phyloP scores from a whole-genome alignment of 2,888 invertebrate genomes.

The Pseudanteris insignis region DNA sequence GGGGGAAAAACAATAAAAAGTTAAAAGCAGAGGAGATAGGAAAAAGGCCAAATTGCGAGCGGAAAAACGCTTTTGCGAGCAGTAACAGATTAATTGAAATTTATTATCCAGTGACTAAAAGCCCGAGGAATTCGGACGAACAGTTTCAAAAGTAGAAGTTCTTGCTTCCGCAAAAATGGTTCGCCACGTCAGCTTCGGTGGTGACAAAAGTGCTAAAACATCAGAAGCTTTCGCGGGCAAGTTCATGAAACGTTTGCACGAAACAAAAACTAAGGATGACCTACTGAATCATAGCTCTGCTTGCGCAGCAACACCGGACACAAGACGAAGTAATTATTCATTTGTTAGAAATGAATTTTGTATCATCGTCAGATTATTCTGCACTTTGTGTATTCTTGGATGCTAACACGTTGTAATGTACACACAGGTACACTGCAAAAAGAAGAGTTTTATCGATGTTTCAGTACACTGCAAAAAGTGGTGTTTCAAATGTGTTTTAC shows the following conservation, averaged over 20 bases:
- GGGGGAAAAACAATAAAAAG: background rate
- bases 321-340: conserved; percentile 24
- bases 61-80: background rate
- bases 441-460: too few species aligned
- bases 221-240: conserved; percentile 19
- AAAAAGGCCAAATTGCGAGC: background rate
- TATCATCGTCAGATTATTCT: too few species aligned
- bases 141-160: conserved; percentile 7
- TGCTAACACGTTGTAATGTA: too few species aligned
- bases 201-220: conserved; percentile 33
- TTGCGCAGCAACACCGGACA: conserved; percentile 14
- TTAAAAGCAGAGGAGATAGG: background rate
- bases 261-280: conserved; percentile 31
- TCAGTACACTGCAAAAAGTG: too few species aligned
- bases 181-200: conserved; percentile 22
- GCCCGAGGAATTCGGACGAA: conserved; percentile 1
- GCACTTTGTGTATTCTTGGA: too few species aligned
- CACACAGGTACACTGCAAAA: too few species aligned
- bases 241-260: conserved; percentile 28
- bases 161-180: conserved; percentile 18
- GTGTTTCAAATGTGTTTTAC: too few species aligned
- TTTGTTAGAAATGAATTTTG: conserved; percentile 21
- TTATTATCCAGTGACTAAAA: conserved; percentile 8
- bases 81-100: conserved; percentile 4
- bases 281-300: conserved; percentile 30